Conservation (phyloP, 30 jellyfish, hydroid and myxozoan genomes). For the Turritopsis rubra region DNA sequence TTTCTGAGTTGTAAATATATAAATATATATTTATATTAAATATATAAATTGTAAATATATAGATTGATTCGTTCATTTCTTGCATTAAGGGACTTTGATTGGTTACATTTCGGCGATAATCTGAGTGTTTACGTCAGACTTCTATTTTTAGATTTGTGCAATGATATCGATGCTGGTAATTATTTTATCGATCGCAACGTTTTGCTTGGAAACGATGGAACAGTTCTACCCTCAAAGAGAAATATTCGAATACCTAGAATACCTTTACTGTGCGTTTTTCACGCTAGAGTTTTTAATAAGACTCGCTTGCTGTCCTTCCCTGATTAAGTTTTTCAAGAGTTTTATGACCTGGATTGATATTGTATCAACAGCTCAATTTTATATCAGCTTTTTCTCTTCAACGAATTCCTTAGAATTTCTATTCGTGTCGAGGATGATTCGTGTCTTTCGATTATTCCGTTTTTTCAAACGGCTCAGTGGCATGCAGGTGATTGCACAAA, state of each 20-base stretch:
- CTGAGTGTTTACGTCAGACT: no score
- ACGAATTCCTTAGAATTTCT: constrained; percentile 66
- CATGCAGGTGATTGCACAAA: constrained; percentile 96
- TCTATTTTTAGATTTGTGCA: constrained; percentile 56
- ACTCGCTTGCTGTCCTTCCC: constrained; percentile 68
- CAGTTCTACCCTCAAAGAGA: constrained; percentile 29
- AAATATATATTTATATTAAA: no score
- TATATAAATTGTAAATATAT: no score
- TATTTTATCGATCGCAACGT: constrained; percentile 80
- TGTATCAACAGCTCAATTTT: constrained; percentile 76
- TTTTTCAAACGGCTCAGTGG: constrained; percentile 94
- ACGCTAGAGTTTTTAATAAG: constrained; percentile 78
- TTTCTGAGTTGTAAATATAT: no score
- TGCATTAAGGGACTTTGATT: no score
- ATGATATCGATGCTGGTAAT: constrained; percentile 62
- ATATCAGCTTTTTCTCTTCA: constrained; percentile 63
- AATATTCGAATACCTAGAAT: constrained; percentile 56
- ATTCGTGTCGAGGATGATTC: constrained; percentile 73
- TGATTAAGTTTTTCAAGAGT: constrained; percentile 51
- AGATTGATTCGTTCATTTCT: no score
- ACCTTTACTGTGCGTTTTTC: constrained; percentile 84
- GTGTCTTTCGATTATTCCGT: constrained; percentile 88
- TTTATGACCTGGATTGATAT: constrained; percentile 86
- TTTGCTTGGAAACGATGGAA: constrained; percentile 85
- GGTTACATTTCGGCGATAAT: no score